Evolutionary conservation across 2,113 vertebrate genomes (phyloP), one percentile per base, ranked within the genome.

Genomic region (Taxidea taxus): DNA sequence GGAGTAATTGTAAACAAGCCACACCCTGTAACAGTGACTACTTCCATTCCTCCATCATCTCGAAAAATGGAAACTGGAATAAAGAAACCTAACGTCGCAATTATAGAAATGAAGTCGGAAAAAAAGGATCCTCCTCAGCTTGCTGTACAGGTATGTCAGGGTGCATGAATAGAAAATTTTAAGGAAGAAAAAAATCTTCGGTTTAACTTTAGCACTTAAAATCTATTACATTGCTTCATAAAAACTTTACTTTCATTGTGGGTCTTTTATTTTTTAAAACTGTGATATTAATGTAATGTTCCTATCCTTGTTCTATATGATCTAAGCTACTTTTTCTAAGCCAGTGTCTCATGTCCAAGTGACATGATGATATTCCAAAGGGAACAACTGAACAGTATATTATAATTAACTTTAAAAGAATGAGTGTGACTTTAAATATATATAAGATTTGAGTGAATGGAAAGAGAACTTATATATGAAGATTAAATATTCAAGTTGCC

Each of bases 101-200:
- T 99, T 21, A 72, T 98, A 94, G 98, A 99, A 87, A 97, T 99
- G 98, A 99, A 66, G 92, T 99, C 98, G 0, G 98, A 99, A 90
- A 98, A 98, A 0, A 98, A 99, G 96, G 98, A 98, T 16, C 98
- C 97, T 12, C 98, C 99, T 77, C 98, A 98, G 8, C 98, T 99
- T 54, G 97, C 98, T 95, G 98, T 99, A n/a, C 99, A 99, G 99
- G 99, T 99, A 98, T 31, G 4, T 44, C 31, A 20, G 27, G n/a
- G 9, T 10, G 4, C 64, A 27, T 39, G 4, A 93, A 12, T 34
- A 82, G 62, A 91, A 87, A 78, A 34, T 6, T 37, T 75, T 60
- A 56, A 87, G 51, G 39, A 54, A 81, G 56, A 60, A 60, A 51
- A 39, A 39, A 8, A 14, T 31, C 2, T 74, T 92, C 39, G 3